These are phyloP conservation scores for Tromatobia lineatoria DNA, from an alignment of 2,888 invertebrate species.

Conservation along the genomic window DNA sequence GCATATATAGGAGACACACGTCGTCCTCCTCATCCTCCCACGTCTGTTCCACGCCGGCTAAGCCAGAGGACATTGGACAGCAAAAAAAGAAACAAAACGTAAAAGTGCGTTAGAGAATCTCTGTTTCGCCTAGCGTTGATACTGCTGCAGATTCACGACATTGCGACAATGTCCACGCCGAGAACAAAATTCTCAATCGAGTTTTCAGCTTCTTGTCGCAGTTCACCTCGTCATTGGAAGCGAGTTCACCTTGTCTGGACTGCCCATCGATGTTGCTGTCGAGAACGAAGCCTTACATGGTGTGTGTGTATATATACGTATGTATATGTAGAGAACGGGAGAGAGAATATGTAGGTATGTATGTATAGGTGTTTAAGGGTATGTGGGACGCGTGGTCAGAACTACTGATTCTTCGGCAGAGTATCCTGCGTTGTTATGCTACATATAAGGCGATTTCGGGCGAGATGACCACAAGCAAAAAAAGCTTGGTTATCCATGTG, in stretches of 20 bases:
- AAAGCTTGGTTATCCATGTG: too few species aligned
- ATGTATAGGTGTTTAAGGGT: background rate
- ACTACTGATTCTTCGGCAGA: background rate
- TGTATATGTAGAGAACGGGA: too few species aligned
- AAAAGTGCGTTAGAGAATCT: constrained; percentile 1
- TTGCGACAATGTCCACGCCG: background rate
- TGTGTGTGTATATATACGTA: background rate
- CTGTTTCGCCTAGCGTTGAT: background rate
- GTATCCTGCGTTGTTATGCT: background rate
- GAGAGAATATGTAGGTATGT: background rate
- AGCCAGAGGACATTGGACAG: constrained; percentile 10
- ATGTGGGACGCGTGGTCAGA: background rate
- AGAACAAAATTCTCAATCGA: constrained; percentile 22
- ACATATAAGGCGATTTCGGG: background rate
- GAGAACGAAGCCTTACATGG: constrained; percentile 24
- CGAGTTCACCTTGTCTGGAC: constrained; percentile 4
- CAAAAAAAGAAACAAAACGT: background rate
- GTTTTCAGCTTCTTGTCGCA: constrained; percentile 1
- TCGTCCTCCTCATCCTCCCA: constrained; percentile 36
- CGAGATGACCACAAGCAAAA: background rate
- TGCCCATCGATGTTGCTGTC: background rate
- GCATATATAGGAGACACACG: constrained; percentile 1
- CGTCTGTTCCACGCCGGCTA: constrained; percentile 4
- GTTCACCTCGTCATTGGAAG: background rate
- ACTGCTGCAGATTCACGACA: constrained; percentile 6